Conservation (phyloP, 2,797 vertebrate species). For the Clarias laeviceps region DNA sequence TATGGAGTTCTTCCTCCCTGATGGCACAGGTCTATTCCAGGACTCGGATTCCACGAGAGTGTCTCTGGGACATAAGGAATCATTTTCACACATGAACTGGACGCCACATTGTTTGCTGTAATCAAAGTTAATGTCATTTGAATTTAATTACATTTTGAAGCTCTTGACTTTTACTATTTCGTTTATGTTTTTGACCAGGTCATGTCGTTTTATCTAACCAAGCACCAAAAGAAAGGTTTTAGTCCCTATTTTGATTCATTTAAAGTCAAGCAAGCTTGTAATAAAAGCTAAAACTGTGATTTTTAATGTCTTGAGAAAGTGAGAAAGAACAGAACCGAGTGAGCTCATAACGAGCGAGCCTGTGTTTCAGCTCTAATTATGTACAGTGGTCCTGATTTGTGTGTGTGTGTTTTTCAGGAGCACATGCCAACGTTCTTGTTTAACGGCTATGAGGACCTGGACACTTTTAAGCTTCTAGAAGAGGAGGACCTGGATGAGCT, state of each 20-base stretch:
- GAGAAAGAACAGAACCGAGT: neutral
- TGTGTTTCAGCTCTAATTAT: neutral
- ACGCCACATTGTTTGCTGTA: too few species aligned
- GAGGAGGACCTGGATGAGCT: conserved; percentile 97
- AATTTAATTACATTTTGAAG: too few species aligned
- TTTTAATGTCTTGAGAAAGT: neutral
- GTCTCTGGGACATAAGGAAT: too few species aligned
- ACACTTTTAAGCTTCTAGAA: conserved; percentile 96
- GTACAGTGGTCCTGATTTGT: neutral
- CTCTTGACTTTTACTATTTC: too few species aligned
- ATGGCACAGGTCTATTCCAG: too few species aligned
- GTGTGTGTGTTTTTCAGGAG: conserved; percentile 76
- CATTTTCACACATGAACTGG: too few species aligned
- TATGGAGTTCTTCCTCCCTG: too few species aligned
- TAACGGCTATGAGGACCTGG: conserved; percentile 97
- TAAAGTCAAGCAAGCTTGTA: neutral
- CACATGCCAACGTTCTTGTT: conserved; percentile 98
- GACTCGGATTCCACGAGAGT: too few species aligned
- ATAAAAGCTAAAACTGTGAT: neutral
- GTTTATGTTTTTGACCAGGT: too few species aligned
- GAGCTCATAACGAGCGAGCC: neutral
- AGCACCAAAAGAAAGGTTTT: neutral
- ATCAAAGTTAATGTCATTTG: too few species aligned
- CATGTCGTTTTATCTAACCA: neutral
- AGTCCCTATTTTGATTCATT: neutral